Evolutionary conservation across 1,140 invertebrate species (phyloP).

Genomic region (Metaphire vulgaris): DNA sequence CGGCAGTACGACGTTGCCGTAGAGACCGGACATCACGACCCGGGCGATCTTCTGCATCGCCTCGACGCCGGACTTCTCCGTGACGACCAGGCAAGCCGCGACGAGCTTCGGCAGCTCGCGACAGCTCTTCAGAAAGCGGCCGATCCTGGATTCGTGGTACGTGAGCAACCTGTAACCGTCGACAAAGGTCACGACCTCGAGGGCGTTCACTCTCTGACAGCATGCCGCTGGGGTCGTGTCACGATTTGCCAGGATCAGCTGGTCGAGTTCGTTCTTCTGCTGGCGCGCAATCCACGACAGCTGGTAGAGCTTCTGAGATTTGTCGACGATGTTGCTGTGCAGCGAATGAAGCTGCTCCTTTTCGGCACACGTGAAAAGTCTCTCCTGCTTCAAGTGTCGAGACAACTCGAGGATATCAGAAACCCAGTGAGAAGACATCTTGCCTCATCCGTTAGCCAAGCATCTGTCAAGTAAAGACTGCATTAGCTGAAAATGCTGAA

Average conservation of each 20-base stretch:
- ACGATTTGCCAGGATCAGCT: constrained; percentile 66
- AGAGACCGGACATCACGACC: constrained; percentile 72
- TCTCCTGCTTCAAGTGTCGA: constrained; percentile 64
- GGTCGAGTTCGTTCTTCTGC: constrained; percentile 75
- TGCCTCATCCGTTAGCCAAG: too few relatives aligned
- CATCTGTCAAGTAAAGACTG: too few relatives aligned
- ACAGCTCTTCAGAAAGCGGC: constrained; percentile 68
- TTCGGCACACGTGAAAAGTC: constrained; percentile 66
- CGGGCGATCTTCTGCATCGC: constrained; percentile 43
- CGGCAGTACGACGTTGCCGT: constrained; percentile 69
- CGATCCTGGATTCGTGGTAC: constrained; percentile 66
- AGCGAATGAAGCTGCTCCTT: constrained; percentile 64
- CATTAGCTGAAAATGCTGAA: too few relatives aligned
- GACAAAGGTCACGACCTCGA: constrained; percentile 74
- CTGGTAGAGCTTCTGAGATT: constrained; percentile 64
- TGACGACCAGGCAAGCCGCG: constrained; percentile 70
- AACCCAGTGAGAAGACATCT: not conserved
- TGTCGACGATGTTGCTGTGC: constrained; percentile 61
- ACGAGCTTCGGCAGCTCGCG: constrained; percentile 72
- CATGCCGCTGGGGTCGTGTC: constrained; percentile 60
- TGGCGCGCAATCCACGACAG: constrained; percentile 81
- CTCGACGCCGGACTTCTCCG: constrained; percentile 60
- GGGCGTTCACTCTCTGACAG: constrained; percentile 64
- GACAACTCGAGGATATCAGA: constrained; percentile 64
- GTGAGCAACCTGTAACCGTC: constrained; percentile 72